phyloP scores from a whole-genome alignment of 2,797 vertebrate species.

The Cryptoprocta ferox region DNA sequence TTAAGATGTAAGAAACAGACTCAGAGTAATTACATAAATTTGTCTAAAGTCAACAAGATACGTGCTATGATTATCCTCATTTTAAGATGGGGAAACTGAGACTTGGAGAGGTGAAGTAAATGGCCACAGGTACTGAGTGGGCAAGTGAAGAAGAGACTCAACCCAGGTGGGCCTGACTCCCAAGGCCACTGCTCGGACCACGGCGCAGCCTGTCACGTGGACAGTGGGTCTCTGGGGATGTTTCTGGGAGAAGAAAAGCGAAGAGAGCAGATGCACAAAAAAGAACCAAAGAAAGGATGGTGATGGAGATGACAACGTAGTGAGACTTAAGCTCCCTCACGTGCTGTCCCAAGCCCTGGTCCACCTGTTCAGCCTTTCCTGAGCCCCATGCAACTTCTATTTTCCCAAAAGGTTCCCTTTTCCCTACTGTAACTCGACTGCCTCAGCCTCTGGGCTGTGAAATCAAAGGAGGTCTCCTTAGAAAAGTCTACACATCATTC shows the following conservation, averaged over 20 bases:
- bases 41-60: not conserved
- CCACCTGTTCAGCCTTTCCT: not conserved
- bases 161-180: not conserved
- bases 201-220: not conserved
- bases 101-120: not conserved
- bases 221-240: not conserved
- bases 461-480: constrained; percentile 7
- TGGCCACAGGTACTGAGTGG: not conserved
- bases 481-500: not conserved
- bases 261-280: not conserved
- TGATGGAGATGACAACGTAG: not conserved
- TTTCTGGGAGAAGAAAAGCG: not conserved
- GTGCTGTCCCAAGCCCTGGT: not conserved
- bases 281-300: not conserved
- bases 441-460: not conserved
- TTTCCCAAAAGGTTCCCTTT: not conserved
- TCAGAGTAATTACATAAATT: not conserved
- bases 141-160: not conserved
- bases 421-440: not conserved
- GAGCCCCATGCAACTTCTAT: not conserved
- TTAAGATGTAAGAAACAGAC: not conserved
- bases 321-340: not conserved
- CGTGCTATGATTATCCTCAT: not conserved
- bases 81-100: constrained; percentile 28
- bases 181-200: not conserved